phyloP scores from a whole-genome alignment of 2,113 vertebrate species.

The Mesembrinibis cayennensis region DNA sequence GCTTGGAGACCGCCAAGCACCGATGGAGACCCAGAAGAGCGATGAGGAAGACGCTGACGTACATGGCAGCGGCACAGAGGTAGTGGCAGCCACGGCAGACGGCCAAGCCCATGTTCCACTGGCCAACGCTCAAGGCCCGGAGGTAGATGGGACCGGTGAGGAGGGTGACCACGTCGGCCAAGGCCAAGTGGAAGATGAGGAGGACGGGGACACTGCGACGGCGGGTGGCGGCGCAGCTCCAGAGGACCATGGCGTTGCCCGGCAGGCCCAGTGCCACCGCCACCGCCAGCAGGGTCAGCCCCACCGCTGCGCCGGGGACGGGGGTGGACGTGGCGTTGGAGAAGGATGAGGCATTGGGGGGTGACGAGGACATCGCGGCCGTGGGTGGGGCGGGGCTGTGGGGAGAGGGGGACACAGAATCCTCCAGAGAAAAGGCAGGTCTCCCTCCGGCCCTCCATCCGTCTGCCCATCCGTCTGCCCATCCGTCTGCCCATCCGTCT shows the following conservation, averaged over 20 bases:
- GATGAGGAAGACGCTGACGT: not conserved
- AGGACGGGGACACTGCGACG: not conserved
- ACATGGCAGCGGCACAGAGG: not conserved
- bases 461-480: too few species aligned
- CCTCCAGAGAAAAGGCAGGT: not conserved
- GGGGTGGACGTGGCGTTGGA: too few species aligned
- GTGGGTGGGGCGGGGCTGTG: not conserved
- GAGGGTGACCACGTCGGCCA: not conserved
- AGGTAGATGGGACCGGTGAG: not conserved
- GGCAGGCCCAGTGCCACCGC: not conserved
- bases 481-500: not conserved
- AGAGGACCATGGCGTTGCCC: not conserved
- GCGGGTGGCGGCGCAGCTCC: not conserved
- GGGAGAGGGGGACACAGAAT: not conserved
- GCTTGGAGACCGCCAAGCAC: not conserved
- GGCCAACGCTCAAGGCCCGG: not conserved
- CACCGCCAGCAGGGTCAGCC: not conserved
- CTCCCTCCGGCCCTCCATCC: not conserved
- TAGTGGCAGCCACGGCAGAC: not conserved
- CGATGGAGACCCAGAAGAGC: not conserved
- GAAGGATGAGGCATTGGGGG: not conserved
- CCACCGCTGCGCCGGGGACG: not conserved
- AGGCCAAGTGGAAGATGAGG: not conserved
- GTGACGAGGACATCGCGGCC: not conserved
- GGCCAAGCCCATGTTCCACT: not conserved